Conservation (phyloP, 2,888 invertebrate genomes). For the Stenodema calcarata region DNA sequence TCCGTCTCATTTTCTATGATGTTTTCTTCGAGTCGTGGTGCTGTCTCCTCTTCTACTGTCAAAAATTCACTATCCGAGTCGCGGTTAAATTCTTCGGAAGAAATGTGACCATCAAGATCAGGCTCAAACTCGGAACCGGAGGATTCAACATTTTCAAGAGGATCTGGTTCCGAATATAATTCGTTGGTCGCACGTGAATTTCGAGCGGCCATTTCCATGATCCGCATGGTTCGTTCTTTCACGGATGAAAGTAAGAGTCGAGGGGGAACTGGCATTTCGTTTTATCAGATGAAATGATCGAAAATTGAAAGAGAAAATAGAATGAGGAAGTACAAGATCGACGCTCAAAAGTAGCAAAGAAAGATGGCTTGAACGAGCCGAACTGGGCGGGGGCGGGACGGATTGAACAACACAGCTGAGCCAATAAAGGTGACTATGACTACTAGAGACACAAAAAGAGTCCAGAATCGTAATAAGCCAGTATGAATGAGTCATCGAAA, state of each 20-base stretch:
- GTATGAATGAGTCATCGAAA: neutral
- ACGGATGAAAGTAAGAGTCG: neutral
- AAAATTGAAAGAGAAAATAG: neutral
- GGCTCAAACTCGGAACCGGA: constrained; percentile 5
- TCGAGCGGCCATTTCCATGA: neutral
- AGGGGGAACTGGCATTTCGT: constrained; percentile 2
- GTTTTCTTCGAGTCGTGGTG: neutral
- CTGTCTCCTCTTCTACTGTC: neutral
- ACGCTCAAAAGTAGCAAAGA: neutral
- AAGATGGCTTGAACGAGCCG: neutral
- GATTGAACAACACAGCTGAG: neutral
- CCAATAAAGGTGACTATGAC: neutral
- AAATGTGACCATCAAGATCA: neutral
- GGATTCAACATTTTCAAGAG: neutral
- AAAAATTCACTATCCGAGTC: neutral
- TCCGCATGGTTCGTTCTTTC: neutral
- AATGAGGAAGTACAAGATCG: neutral
- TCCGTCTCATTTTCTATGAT: neutral
- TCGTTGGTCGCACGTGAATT: neutral
- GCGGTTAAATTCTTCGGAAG: neutral
- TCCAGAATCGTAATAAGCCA: neutral
- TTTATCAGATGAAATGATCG: neutral
- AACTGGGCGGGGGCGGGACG: neutral
- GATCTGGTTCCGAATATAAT: neutral
- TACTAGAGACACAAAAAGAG: neutral